Evolutionary conservation across 2,797 vertebrate species (phyloP).

Genomic region (Florisuga fusca): DNA sequence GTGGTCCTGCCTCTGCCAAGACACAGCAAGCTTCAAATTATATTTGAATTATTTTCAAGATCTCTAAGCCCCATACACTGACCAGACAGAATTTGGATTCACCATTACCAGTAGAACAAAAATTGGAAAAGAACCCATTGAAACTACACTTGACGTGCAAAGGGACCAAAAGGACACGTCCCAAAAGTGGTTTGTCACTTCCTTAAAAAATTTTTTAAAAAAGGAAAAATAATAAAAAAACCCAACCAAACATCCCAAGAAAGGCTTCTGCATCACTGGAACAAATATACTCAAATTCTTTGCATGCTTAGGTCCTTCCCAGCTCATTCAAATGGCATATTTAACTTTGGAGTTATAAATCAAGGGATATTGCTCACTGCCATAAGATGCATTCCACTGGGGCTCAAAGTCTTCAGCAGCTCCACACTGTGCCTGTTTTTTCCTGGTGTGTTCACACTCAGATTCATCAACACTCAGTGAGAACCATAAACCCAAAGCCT

Average conservation of each 20-base stretch:
- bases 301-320: not conserved
- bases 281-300: constrained; percentile 5
- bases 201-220: not conserved
- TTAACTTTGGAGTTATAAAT: constrained; percentile 43
- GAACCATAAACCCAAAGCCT: constrained; percentile 34
- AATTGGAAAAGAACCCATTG: not conserved
- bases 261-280: not conserved
- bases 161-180: not conserved
- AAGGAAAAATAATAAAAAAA: too few species aligned
- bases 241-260: not conserved
- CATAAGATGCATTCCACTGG: not conserved
- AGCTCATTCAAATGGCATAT: not conserved
- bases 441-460: constrained; percentile 24
- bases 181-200: not conserved
- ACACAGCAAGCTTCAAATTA: not conserved
- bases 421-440: not conserved
- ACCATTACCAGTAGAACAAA: not conserved
- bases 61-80: not conserved
- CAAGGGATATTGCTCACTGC: not conserved
- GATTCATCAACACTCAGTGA: constrained; percentile 46
- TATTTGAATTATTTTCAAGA: not conserved
- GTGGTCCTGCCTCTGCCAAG: not conserved
- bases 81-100: not conserved
- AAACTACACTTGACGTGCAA: not conserved
- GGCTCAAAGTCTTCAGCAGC: constrained; percentile 38